Conservation (phyloP, 1,140 invertebrate genomes). For the Globodera rostochiensis region DNA sequence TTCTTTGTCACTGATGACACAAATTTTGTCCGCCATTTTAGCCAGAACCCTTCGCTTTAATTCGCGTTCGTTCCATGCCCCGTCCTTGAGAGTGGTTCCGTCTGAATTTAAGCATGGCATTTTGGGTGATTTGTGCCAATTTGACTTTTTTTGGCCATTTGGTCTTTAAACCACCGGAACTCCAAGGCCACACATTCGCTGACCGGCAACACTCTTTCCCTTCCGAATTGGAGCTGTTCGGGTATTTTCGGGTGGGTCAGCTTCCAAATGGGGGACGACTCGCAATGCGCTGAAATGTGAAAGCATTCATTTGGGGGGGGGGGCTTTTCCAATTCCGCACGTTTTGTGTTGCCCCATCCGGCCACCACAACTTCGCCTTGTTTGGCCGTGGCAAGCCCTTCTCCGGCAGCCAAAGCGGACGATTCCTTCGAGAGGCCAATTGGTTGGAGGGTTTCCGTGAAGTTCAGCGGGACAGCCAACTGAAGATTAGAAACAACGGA, state of each 20-base stretch:
- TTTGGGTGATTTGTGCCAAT: neutral
- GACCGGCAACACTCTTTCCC: conserved; percentile 2
- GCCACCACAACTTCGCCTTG: conserved; percentile 17
- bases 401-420: neutral
- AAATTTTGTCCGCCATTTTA: conserved; percentile 28
- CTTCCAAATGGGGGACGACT: conserved; percentile 24
- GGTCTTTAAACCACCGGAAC: conserved; percentile 13
- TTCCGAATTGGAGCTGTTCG: conserved; percentile 27
- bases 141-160: conserved; percentile 22
- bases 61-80: conserved; percentile 16
- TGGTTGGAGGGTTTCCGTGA: conserved; percentile 20
- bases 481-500: neutral
- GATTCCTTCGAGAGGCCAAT: conserved; percentile 22
- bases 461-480: conserved; percentile 21
- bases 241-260: conserved; percentile 28
- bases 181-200: conserved; percentile 19
- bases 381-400: neutral
- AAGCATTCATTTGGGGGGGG: neutral
- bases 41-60: conserved; percentile 5
- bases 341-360: conserved; percentile 31
- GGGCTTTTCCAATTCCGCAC: neutral
- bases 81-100: conserved; percentile 3
- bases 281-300: conserved; percentile 20
- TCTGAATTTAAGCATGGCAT: conserved; percentile 5
- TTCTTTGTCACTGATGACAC: conserved; percentile 26